Conservation (phyloP, 1,140 invertebrate genomes). For the Drosophila setifemur region DNA sequence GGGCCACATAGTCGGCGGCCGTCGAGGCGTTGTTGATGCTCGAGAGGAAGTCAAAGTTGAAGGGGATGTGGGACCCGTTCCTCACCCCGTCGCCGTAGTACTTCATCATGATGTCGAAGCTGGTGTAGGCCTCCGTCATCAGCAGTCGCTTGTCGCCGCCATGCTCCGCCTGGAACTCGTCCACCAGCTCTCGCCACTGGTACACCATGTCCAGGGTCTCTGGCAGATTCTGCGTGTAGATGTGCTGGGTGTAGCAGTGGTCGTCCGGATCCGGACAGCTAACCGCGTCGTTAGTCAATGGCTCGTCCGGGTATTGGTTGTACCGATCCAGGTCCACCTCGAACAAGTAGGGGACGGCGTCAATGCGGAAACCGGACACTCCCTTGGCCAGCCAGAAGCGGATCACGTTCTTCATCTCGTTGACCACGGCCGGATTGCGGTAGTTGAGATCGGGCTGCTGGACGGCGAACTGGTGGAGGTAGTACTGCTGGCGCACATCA, state of each 20-base stretch:
- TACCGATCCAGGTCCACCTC: conserved; percentile 83
- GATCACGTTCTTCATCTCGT: conserved; percentile 86
- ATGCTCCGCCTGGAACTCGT: conserved; percentile 83
- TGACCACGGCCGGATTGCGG: conserved; percentile 83
- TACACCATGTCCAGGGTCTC: conserved; percentile 85
- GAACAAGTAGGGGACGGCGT: conserved; percentile 85
- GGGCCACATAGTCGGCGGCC: conserved; percentile 83
- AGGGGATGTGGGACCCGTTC: conserved; percentile 86
- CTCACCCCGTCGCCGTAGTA: conserved; percentile 86
- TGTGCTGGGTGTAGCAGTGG: conserved; percentile 85
- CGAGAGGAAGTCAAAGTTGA: conserved; percentile 85
- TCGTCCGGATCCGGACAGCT: conserved; percentile 80
- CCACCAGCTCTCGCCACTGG: conserved; percentile 85
- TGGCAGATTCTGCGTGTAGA: conserved; percentile 85
- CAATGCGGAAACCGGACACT: conserved; percentile 88
- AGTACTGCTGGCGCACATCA: conserved; percentile 84
- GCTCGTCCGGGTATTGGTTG: conserved; percentile 85
- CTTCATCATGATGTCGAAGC: conserved; percentile 83
- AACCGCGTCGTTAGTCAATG: conserved; percentile 81
- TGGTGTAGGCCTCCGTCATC: conserved; percentile 86
- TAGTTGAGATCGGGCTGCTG: conserved; percentile 89
- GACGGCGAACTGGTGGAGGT: conserved; percentile 85
- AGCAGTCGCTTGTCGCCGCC: conserved; percentile 84
- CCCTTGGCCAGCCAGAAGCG: conserved; percentile 89
- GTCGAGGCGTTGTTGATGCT: conserved; percentile 84